A percentile compares a stretch with the other conserved stretches of the same genome.
Evolutionary conservation across 2,113 vertebrate species (phyloP).

Genomic region (Colistium nudipinnis): DNA sequence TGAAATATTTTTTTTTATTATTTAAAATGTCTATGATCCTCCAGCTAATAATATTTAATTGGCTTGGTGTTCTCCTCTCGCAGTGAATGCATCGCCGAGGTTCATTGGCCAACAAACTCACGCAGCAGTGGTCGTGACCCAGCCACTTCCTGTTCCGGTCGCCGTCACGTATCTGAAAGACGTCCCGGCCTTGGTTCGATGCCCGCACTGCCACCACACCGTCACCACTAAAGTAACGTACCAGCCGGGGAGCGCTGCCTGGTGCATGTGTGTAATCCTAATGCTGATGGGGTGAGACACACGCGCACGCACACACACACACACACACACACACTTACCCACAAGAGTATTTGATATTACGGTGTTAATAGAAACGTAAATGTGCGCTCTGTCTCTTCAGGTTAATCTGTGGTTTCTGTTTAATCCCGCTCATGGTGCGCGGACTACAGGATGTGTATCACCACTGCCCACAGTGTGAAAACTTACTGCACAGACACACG

Average conservation of each 20-base stretch:
- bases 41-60: too few relatives aligned
- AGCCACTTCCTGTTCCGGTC: slow-evolving; percentile 27
- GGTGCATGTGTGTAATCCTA: slow-evolving; percentile 46
- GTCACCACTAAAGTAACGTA: slow-evolving; percentile 54
- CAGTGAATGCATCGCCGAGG: slow-evolving; percentile 6
- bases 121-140: slow-evolving; percentile 9
- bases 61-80: background rate
- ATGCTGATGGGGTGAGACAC: slow-evolving; percentile 50
- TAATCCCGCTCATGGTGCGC: slow-evolving; percentile 51
- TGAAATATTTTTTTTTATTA: background rate
- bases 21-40: background rate
- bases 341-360: too few relatives aligned
- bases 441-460: slow-evolving; percentile 60
- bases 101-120: background rate
- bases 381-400: too few relatives aligned
- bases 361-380: too few relatives aligned
- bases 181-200: slow-evolving; percentile 24
- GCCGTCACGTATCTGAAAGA: slow-evolving; percentile 14
- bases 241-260: slow-evolving; percentile 24
- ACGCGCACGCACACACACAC: background rate
- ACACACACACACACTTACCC: background rate
- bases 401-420: slow-evolving; percentile 69
- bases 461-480: slow-evolving; percentile 62
- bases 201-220: slow-evolving; percentile 43
- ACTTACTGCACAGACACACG: slow-evolving; percentile 11